phyloP scores from a whole-genome alignment of 2,888 invertebrate genomes.

The Stenodera caucasica region DNA sequence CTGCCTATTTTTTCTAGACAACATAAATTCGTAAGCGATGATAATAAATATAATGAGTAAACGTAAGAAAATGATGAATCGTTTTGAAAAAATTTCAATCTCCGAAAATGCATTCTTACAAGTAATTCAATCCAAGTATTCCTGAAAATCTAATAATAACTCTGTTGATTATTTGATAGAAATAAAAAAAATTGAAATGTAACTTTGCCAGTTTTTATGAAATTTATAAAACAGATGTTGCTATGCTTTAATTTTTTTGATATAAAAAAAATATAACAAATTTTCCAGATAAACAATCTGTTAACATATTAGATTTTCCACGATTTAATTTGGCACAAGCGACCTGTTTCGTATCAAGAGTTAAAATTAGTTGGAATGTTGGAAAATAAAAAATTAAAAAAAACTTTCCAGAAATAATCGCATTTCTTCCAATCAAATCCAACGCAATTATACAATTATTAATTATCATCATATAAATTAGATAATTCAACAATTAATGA shows the following conservation, averaged over 20 bases:
- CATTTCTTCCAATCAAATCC: neutral
- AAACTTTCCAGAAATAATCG: conserved; percentile 4
- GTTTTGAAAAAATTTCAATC: too few relatives aligned
- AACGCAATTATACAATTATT: neutral
- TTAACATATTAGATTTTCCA: neutral
- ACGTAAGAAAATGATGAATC: neutral
- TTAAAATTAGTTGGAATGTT: conserved; percentile 7
- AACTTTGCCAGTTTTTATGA: too few relatives aligned
- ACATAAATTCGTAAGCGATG: neutral
- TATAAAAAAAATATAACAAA: neutral
- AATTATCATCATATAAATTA: too few relatives aligned
- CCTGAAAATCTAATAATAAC: too few relatives aligned
- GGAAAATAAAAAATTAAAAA: neutral
- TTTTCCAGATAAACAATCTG: neutral
- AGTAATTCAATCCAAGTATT: too few relatives aligned
- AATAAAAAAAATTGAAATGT: too few relatives aligned
- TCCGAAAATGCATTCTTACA: too few relatives aligned
- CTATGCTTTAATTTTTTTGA: too few relatives aligned
- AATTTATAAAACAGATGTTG: too few relatives aligned
- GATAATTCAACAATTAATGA: too few relatives aligned
- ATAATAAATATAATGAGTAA: neutral
- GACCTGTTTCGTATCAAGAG: conserved; percentile 6
- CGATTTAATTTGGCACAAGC: conserved; percentile 6
- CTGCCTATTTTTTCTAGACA: neutral
- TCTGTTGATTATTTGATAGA: too few relatives aligned